Conservation (phyloP, 2,888 invertebrate genomes). For the Xestia sexstrigata region DNA sequence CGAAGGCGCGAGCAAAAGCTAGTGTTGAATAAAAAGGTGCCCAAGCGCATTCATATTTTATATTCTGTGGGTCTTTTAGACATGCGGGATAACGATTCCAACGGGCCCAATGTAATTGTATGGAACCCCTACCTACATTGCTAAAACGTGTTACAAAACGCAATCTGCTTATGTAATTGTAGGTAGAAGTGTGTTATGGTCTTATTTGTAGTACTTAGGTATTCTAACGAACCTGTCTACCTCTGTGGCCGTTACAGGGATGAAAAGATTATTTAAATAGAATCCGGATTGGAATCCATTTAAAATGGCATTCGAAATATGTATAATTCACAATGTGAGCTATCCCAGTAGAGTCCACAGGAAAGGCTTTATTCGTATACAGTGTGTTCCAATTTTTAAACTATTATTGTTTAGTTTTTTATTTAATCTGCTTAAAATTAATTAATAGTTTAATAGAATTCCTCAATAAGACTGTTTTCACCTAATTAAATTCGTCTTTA, state of each 20-base stretch:
- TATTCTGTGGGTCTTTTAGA: constrained; percentile 10
- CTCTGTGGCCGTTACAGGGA: not conserved
- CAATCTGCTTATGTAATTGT: not conserved
- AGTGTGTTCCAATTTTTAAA: not conserved
- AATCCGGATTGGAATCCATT: not conserved
- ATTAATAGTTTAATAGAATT: not conserved
- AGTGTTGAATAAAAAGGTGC: constrained; percentile 14
- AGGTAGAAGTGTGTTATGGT: not conserved
- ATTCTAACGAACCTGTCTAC: constrained; percentile 16
- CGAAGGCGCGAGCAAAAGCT: too few species aligned
- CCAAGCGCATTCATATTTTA: constrained; percentile 1
- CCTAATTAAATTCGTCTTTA: not conserved
- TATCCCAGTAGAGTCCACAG: not conserved
- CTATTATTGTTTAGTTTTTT: not conserved
- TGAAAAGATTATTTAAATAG: constrained; percentile 13
- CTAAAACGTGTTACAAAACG: not conserved
- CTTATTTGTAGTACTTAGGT: not conserved
- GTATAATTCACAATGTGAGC: constrained; percentile 4
- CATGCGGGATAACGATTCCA: constrained; percentile 61
- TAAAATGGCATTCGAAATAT: not conserved
- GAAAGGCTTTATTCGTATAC: not conserved
- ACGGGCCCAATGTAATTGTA: constrained; percentile 22
- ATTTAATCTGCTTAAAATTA: not conserved
- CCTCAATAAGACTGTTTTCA: not conserved
- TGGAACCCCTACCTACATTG: constrained; percentile 22